A percentile compares a stretch with the other conserved stretches of the same genome.
Conservation (phyloP, 2,797 vertebrate species). For the Eulemur coronatus region DNA sequence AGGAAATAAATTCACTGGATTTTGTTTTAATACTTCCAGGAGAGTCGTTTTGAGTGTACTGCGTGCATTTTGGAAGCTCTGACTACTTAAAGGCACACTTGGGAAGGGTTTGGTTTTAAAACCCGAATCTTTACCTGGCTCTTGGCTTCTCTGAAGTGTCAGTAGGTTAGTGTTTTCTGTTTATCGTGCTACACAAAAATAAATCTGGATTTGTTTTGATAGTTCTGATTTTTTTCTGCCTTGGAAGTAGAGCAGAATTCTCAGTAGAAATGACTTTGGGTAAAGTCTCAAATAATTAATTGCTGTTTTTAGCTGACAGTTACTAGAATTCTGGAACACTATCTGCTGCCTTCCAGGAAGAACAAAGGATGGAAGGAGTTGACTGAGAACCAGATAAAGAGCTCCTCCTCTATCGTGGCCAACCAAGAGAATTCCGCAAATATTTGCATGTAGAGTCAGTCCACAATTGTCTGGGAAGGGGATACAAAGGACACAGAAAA, state of each 20-base stretch:
- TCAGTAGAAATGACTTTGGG: background rate
- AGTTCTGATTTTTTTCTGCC: slow-evolving; percentile 13
- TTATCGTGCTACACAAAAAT: background rate
- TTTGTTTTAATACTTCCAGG: background rate
- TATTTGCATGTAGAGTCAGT: background rate
- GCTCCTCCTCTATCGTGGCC: background rate
- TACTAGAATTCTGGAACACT: background rate
- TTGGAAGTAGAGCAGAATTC: background rate
- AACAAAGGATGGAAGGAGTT: background rate
- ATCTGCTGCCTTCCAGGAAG: background rate
- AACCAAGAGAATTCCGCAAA: background rate
- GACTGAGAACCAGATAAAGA: background rate
- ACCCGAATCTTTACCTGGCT: background rate
- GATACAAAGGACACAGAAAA: background rate
- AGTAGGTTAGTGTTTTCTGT: slow-evolving; percentile 10
- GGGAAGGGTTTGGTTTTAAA: background rate
- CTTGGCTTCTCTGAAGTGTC: background rate
- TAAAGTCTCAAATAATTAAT: slow-evolving; percentile 26
- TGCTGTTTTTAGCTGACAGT: background rate
- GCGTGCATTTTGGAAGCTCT: background rate
- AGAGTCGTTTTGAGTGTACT: background rate
- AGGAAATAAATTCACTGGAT: background rate
- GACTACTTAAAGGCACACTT: background rate
- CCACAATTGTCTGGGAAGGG: background rate
- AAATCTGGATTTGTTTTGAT: slow-evolving; percentile 19